phyloP scores from a whole-genome alignment of 2,888 invertebrate species.

The Lithosia quadra region DNA sequence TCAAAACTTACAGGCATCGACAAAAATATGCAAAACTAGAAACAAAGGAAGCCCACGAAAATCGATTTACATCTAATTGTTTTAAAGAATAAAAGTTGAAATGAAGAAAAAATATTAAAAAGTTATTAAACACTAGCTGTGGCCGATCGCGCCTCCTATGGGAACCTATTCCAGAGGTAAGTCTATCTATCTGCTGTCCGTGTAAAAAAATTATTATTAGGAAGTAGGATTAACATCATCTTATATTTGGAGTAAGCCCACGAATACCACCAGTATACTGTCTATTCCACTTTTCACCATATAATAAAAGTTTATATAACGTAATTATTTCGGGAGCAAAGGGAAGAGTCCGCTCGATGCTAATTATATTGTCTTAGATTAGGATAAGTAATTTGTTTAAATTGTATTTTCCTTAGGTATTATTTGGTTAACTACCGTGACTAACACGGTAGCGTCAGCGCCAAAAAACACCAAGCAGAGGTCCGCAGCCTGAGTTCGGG shows the following conservation, averaged over 20 bases:
- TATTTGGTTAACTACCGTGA: conserved; percentile 37
- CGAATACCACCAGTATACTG: not conserved
- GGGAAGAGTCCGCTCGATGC: not conserved
- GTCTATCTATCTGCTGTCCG: no score
- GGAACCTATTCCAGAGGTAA: no score
- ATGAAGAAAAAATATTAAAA: not conserved
- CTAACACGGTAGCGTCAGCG: conserved; percentile 37
- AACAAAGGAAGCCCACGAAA: not conserved
- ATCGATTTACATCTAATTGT: not conserved
- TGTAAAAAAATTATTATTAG: no score
- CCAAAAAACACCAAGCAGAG: conserved; percentile 43
- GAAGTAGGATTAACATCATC: no score
- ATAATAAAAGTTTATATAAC: not conserved
- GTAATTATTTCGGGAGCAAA: not conserved
- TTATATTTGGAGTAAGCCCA: not conserved
- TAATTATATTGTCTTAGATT: conserved; percentile 11
- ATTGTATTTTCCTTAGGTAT: conserved; percentile 23
- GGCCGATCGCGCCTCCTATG: no score
- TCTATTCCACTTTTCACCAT: not conserved
- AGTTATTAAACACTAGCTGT: not conserved
- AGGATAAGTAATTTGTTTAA: conserved; percentile 11
- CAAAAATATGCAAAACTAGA: not conserved
- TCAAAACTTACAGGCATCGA: not conserved
- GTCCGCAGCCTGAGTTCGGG: conserved; percentile 44
- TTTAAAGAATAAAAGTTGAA: no score